Evolutionary conservation across 2,888 invertebrate genomes (phyloP).

Genomic region (Listrodromus nycthemerus): DNA sequence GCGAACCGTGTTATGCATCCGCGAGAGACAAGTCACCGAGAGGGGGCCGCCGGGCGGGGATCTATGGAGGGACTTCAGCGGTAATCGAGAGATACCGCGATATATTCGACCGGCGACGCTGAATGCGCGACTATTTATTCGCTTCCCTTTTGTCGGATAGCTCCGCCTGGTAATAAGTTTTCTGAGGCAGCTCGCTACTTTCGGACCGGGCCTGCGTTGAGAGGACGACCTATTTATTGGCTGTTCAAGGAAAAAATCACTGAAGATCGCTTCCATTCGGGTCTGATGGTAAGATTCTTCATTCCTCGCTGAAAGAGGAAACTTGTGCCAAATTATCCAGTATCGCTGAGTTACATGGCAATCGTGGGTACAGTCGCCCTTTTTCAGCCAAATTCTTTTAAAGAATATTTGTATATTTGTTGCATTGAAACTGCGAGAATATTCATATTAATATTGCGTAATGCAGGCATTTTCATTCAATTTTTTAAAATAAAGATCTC

Average conservation of each 20-base stretch:
- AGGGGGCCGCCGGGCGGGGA: constrained; percentile 49
- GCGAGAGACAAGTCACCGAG: constrained; percentile 77
- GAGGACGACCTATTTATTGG: neutral
- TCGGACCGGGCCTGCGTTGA: neutral
- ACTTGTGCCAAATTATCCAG: neutral
- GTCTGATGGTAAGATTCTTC: neutral
- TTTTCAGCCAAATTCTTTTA: neutral
- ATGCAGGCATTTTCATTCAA: too few species aligned
- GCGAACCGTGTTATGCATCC: constrained; percentile 83
- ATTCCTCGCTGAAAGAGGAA: neutral
- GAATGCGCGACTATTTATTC: neutral
- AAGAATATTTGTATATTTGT: too few species aligned
- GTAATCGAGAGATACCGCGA: constrained; percentile 80
- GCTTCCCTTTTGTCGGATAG: constrained; percentile 17
- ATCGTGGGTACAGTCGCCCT: neutral
- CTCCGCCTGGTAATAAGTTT: constrained; percentile 12
- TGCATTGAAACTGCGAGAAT: too few species aligned
- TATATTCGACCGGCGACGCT: neutral
- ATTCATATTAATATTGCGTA: too few species aligned
- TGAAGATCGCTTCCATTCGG: neutral
- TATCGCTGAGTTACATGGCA: neutral
- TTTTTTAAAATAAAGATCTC: too few species aligned
- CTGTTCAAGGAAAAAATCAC: neutral
- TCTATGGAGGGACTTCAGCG: constrained; percentile 80
- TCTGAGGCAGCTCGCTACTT: constrained; percentile 17